These are phyloP conservation scores for Polydesmus complanatus DNA, from an alignment of 2,888 invertebrate genomes.

Conservation along the genomic window DNA sequence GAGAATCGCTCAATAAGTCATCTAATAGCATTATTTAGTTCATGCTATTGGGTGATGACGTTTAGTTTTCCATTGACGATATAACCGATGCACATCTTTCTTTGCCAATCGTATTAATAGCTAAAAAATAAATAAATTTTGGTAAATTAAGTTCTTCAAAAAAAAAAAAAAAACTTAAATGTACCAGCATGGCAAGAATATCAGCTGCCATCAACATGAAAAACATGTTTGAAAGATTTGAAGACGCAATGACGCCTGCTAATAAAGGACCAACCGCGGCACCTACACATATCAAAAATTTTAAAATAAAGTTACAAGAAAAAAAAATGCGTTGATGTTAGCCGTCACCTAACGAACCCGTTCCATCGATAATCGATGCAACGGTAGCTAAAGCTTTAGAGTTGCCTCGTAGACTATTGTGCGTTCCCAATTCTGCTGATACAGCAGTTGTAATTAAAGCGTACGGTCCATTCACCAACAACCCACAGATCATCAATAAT, in stretches of 20 bases:
- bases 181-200: slow-evolving; percentile 55
- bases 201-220: slow-evolving; percentile 77
- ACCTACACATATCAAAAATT: slow-evolving; percentile 42
- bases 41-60: slow-evolving; percentile 3
- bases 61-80: slow-evolving; percentile 9
- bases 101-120: slow-evolving; percentile 34
- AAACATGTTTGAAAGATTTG: slow-evolving; percentile 75
- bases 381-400: slow-evolving; percentile 85
- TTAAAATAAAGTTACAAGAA: slow-evolving; percentile 1
- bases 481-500: slow-evolving; percentile 58
- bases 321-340: not conserved
- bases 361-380: slow-evolving; percentile 95
- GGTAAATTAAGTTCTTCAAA: not conserved
- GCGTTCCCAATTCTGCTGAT: slow-evolving; percentile 80
- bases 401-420: slow-evolving; percentile 67
- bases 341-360: slow-evolving; percentile 67
- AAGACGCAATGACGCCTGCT: slow-evolving; percentile 60
- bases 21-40: no score
- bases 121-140: slow-evolving; percentile 23
- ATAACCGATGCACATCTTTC: slow-evolving; percentile 28
- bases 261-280: slow-evolving; percentile 85
- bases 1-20: no score
- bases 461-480: slow-evolving; percentile 89
- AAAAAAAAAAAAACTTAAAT: slow-evolving; percentile 17
- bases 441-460: slow-evolving; percentile 93